A percentile compares a stretch with the other conserved stretches of the same genome.
Conservation (phyloP, 1,140 invertebrate genomes). For the Contarinia nasturtii region DNA sequence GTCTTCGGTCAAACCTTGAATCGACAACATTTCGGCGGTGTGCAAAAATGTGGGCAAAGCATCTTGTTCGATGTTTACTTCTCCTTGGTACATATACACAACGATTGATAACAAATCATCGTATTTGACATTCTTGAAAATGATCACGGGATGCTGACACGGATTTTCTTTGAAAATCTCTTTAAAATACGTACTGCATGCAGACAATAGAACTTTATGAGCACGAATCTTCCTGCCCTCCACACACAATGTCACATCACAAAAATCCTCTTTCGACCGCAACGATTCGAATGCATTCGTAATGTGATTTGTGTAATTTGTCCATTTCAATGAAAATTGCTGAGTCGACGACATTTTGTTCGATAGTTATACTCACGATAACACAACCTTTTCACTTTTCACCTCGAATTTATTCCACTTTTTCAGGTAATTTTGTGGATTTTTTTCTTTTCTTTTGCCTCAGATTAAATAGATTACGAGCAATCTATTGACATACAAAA, state of each 20-base stretch:
- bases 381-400: no score
- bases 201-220: constrained; percentile 68
- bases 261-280: constrained; percentile 56
- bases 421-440: neutral
- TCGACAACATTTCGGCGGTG: constrained; percentile 72
- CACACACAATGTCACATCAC: constrained; percentile 70
- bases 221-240: constrained; percentile 65
- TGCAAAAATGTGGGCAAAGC: constrained; percentile 70
- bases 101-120: constrained; percentile 62
- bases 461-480: neutral
- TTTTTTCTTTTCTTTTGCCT: neutral
- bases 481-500: neutral
- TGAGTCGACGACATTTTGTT: constrained; percentile 24
- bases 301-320: constrained; percentile 53
- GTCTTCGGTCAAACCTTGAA: constrained; percentile 60
- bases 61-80: constrained; percentile 78
- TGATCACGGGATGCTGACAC: constrained; percentile 68
- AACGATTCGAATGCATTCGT: constrained; percentile 58
- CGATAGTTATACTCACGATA: no score
- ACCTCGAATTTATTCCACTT: neutral
- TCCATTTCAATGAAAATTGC: constrained; percentile 59
- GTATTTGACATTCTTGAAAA: constrained; percentile 66
- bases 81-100: constrained; percentile 73
- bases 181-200: constrained; percentile 65
- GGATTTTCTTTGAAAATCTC: constrained; percentile 70